Conservation (phyloP, 2,888 invertebrate species). For the Mythimna loreyi region DNA sequence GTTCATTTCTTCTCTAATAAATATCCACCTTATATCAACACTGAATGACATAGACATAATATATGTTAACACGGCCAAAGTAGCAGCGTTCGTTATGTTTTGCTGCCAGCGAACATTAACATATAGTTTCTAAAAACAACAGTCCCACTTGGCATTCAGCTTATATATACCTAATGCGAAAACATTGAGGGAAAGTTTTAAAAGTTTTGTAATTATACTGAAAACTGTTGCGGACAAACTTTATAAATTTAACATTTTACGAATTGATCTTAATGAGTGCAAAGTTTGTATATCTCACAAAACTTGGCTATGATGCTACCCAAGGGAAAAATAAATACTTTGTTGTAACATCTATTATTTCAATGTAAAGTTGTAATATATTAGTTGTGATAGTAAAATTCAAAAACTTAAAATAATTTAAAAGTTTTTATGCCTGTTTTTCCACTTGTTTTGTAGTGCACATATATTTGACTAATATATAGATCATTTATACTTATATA, state of each 20-base stretch:
- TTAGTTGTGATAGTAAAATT: background rate
- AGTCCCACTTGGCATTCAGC: slow-evolving; percentile 4
- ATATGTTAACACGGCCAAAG: too few species aligned
- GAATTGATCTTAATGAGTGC: slow-evolving; percentile 51
- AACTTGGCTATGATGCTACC: slow-evolving; percentile 35
- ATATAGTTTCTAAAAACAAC: too few species aligned
- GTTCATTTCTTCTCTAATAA: too few species aligned
- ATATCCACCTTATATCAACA: too few species aligned
- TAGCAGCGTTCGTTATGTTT: too few species aligned
- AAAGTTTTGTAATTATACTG: slow-evolving; percentile 36
- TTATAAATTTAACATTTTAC: slow-evolving; percentile 44
- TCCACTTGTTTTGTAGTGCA: too few species aligned
- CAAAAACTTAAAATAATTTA: background rate
- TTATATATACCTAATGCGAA: slow-evolving; percentile 1
- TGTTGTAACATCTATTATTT: slow-evolving; percentile 18
- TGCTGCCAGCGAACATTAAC: too few species aligned
- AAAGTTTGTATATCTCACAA: slow-evolving; percentile 38
- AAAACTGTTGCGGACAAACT: slow-evolving; percentile 20
- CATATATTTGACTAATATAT: too few species aligned
- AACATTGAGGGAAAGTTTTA: slow-evolving; percentile 14
- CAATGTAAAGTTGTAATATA: background rate
- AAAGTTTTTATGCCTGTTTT: background rate
- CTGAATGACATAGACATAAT: too few species aligned
- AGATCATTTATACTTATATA: too few species aligned
- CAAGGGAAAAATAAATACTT: slow-evolving; percentile 20